Evolutionary conservation across 1,140 invertebrate species (phyloP), one percentile per base, ranked within the genome.

Genomic region (Sitodiplosis mosellana): DNA sequence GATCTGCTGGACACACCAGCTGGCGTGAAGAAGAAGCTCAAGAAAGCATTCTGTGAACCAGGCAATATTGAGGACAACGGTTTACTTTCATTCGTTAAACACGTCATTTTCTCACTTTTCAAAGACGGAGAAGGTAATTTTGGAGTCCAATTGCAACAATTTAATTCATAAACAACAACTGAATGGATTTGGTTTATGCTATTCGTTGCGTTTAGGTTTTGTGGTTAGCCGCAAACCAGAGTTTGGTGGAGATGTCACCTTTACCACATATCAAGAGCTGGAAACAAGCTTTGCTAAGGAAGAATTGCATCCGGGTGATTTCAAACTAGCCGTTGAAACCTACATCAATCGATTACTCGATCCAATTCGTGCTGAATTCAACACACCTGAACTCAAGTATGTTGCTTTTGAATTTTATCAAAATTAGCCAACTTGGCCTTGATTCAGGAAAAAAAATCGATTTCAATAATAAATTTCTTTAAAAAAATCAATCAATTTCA

Each of bases 41-140:
- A 93, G 60, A 94, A 89, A 68, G 92, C 95, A 18, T 95, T 95
- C 59, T 99, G 95, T 73, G 94, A 98, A 62, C 91, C 92, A 7
- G 93, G 93, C 46, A 98, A 98, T 63, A 76, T 95, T 45, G 74
- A 74, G 45, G 91, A 97, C 45, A 99, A 99, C 73, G 93, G 94
- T 33, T 72, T 99, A 11, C 68, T 99, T 22, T 78, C 91, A n/a
- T 99, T 99, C 68, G 81, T 82, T 2, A 94, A 97, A 66, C 78
- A 89, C 72, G 91, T 98, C 2, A 68, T 99, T 8, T 91, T 92
- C 58, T 83, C 88, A 40, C 63, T 95, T n/a, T 73, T 87, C 53
- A 77, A 78, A 54, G 54, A 68, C 10, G 73, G 66, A 48, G 77
- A 84, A 63, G 64, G 71, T 68, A 57, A 56, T 38, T 18, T 10